Base-by-base conservation (phyloP, 2,797 vertebrate species). In the Sebastes miniatus region DNA sequence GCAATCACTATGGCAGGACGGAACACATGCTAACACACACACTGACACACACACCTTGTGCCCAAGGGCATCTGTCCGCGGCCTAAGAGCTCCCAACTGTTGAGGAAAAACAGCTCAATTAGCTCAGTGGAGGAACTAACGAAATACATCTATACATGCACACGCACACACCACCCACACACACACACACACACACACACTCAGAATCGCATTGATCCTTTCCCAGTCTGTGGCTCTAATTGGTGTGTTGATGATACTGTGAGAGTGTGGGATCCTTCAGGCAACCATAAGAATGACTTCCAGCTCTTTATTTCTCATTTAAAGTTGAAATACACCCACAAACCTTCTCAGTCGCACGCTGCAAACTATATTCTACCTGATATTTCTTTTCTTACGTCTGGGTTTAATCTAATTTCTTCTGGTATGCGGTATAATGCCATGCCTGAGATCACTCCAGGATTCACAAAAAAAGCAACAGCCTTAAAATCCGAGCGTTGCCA, bases 11-110 rank as follows among this genome's bases (percentile, higher is more conserved):
- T 69, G 83, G 81, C 47, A 69, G 78, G 70, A 73, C 83, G 88
- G 84, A 88, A 86, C 89, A 91, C 90, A 93, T 90, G 88, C 87
- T 88, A 80, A 80, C 82, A 89, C 83, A 89, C 86, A 91, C 71
- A 66, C 61, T 71, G 63, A 88, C 79, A 80, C 84, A 84, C 84
- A 88, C 83, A 92, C 91, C 92, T 93, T 94, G 90, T 93, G 94
- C 90, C 95, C 94, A 92, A 93, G 92, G 94, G 95, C 96, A 97
- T 96, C 96, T 97, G 96, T 96, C 96, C 93, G 80, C 94, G 94
- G 95, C 93, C 96, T 96, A 96, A 96, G 94, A 97, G 92, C 91
- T 95, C 95, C 95, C 94, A 96, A 97, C 95, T 96, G 95, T 96
- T 95, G 91, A 94, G 88, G 86, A 94, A 94, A 95, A 97, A 96